Evolutionary conservation across 2,888 invertebrate genomes (phyloP).

Genomic region (Clistopyga incitator): DNA sequence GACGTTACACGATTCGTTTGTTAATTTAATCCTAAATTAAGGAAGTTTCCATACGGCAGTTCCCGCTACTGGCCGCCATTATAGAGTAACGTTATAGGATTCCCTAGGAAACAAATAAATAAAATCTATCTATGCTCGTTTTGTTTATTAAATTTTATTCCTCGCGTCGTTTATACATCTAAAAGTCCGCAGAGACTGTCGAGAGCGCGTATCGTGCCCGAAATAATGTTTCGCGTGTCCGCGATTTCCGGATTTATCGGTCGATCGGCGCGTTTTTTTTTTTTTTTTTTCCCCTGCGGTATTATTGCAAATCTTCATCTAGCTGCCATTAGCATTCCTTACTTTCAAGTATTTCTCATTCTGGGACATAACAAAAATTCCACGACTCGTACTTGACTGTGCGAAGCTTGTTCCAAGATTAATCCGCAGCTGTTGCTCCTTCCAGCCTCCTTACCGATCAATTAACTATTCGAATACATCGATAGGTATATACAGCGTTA

Average conservation of each 20-base stretch:
- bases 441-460: conserved; percentile 65
- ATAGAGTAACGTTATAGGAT: conserved; percentile 74
- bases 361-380: conserved; percentile 46
- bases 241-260: conserved; percentile 15
- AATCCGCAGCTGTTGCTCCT: background rate
- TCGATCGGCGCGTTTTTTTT: background rate
- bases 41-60: conserved; percentile 79
- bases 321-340: conserved; percentile 50
- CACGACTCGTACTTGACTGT: conserved; percentile 13
- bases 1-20: conserved; percentile 66
- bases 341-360: conserved; percentile 32
- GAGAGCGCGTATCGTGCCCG: background rate
- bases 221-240: background rate
- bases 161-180: conserved; percentile 53
- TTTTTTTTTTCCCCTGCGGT: conserved; percentile 28
- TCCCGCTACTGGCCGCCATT: conserved; percentile 81
- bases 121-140: conserved; percentile 82
- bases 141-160: conserved; percentile 30
- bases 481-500: conserved; percentile 81
- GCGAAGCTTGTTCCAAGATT: conserved; percentile 17
- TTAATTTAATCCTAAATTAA: conserved; percentile 68
- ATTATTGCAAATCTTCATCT: conserved; percentile 67
- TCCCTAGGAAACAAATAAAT: conserved; percentile 83
- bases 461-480: conserved; percentile 80
- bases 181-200: conserved; percentile 53